Conservation (phyloP, 2,113 vertebrate genomes). For the Gavia stellata region DNA sequence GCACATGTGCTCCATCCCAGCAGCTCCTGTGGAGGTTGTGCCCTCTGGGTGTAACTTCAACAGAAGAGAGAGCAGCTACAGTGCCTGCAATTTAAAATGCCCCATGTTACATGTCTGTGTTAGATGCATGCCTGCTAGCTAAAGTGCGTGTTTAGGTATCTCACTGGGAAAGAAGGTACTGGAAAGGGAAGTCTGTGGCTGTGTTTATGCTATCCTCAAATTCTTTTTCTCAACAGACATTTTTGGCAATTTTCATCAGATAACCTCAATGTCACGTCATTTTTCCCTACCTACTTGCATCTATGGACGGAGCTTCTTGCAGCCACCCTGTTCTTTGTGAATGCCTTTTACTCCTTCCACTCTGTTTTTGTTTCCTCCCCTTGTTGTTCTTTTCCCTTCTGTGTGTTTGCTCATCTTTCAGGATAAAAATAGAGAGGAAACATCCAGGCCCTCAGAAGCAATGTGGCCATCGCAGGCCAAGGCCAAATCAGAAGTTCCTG, state of each 20-base stretch:
- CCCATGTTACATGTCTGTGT: accelerated
- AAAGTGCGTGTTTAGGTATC: not conserved
- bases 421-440: constrained; percentile 25
- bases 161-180: not conserved
- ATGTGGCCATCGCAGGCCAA: not conserved
- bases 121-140: not conserved
- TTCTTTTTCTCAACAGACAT: not conserved
- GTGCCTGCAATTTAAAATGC: not conserved
- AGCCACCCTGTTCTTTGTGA: not conserved
- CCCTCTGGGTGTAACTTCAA: not conserved
- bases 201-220: not conserved
- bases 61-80: not conserved
- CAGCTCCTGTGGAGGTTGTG: not conserved
- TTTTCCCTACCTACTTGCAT: not conserved
- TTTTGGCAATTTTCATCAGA: not conserved
- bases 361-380: not conserved
- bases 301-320: not conserved
- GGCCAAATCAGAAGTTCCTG: not conserved
- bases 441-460: not conserved
- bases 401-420: not conserved
- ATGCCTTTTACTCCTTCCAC: not conserved
- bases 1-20: not conserved
- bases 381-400: not conserved
- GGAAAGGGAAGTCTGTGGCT: not conserved
- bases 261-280: not conserved